Base-by-base conservation (phyloP, 2,797 vertebrate species). In the Urocyon cinereoargenteus region DNA sequence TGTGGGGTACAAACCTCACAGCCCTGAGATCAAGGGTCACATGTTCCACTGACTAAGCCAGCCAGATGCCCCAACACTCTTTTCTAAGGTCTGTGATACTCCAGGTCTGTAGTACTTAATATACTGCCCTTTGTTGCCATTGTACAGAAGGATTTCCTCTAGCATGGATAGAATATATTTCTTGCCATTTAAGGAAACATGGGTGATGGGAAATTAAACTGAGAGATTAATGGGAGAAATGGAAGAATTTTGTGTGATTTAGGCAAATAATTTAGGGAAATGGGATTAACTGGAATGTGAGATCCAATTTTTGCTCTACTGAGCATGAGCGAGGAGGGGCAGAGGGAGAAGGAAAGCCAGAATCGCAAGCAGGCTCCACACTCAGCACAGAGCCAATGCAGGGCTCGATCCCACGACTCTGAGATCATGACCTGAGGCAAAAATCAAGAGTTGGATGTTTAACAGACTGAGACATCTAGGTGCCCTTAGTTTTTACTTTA, bases 231-330 rank as follows among this genome's bases (percentile, higher is more conserved):
- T 72, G 62, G 36, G 28, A 94, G 70, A 81, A 85, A 28, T 61
- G 62, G 53, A 28, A 94, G 75, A 81, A 87, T 2, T 45, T 45
- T 55, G 18, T 91, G n/a, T 79, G 57, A 49, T 34, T 66, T 51
- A 24, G 28, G 31, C 61, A 14, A 57, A 57, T 90, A 28, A 81
- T 14, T 13, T 26, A 28, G 4, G 51, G n/a, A 28, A 77, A 21
- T 95, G 49, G 36, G n/a, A 82, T 72, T 96, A 78, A 84, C n/a
- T 73, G n/a, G 14, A 6, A n/a, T 88, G 36, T 40, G 34, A 31
- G 12, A 87, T 94, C 26, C 28, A 84, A 49, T 72, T 94, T 91
- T 81, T 73, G n/a, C 36, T 96, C 64, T 94, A 89, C 13, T 21
- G 40, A 45, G 40, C 40, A 45, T 45, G 40, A 45, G 40, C 8